Evolutionary conservation across 2,113 vertebrate genomes (phyloP).

Genomic region (Zosterops japonicus): DNA sequence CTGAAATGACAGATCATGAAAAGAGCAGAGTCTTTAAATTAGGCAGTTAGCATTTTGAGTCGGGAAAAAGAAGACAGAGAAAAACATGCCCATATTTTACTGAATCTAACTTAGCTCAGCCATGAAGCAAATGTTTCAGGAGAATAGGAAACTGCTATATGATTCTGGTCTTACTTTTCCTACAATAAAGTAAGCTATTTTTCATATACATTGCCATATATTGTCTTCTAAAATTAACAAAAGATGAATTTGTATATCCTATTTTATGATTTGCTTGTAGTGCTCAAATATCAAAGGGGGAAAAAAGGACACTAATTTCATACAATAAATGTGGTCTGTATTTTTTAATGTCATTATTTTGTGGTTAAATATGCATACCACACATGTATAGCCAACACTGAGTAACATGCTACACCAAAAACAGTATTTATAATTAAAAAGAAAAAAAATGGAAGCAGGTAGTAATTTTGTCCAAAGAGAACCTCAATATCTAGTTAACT

Average conservation of each 20-base stretch:
- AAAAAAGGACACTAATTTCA: neutral
- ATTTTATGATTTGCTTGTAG: neutral
- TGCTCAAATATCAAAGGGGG: neutral
- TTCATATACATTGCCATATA: neutral
- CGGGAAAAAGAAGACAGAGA: neutral
- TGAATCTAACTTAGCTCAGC: neutral
- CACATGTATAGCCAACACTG: neutral
- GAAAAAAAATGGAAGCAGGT: rapidly evolving
- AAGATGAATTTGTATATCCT: neutral
- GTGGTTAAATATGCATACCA: neutral
- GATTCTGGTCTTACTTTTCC: neutral
- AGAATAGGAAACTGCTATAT: neutral
- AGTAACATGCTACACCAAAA: neutral
- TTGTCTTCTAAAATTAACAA: neutral
- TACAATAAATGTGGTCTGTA: neutral
- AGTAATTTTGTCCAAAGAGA: neutral
- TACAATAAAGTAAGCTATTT: neutral
- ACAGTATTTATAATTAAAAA: neutral
- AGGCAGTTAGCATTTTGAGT: neutral
- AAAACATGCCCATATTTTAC: neutral
- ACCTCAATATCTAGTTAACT: neutral
- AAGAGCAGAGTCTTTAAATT: slow-evolving; percentile 26
- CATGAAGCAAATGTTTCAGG: neutral
- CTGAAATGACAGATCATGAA: slow-evolving; percentile 28
- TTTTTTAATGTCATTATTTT: neutral